phyloP scores from a whole-genome alignment of 1,140 invertebrate species.

The Homarus americanus region DNA sequence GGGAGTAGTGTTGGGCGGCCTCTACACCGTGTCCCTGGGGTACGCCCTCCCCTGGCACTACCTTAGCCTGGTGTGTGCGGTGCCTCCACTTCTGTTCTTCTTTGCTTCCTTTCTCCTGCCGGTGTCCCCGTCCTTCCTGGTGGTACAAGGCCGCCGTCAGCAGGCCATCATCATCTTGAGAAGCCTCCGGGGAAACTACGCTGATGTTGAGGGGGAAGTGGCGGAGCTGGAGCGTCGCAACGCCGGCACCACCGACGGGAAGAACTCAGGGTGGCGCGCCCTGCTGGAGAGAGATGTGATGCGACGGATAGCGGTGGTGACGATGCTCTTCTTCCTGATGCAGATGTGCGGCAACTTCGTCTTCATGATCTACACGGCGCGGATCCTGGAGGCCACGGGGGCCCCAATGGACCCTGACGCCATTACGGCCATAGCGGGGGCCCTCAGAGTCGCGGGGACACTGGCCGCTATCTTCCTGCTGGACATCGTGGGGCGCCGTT shows the following conservation, averaged over 20 bases:
- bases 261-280: conserved; percentile 22
- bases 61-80: conserved; percentile 30
- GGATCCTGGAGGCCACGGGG: conserved; percentile 47
- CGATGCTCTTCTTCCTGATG: conserved; percentile 43
- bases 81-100: conserved; percentile 10
- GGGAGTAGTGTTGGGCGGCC: conserved; percentile 49
- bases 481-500: conserved; percentile 37
- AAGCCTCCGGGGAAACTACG: conserved; percentile 30
- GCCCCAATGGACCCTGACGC: conserved; percentile 57
- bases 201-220: conserved; percentile 47
- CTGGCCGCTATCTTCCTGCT: conserved; percentile 41
- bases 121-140: conserved; percentile 46
- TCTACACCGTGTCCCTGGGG: conserved; percentile 46
- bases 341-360: conserved; percentile 61
- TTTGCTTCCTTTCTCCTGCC: conserved; percentile 21
- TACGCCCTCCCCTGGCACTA: conserved; percentile 47
- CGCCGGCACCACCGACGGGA: background rate
- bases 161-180: conserved; percentile 32
- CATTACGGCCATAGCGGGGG: conserved; percentile 54
- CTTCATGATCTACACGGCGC: conserved; percentile 55
- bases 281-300: conserved; percentile 42
- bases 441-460: conserved; percentile 49
- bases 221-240: conserved; percentile 46
- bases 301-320: conserved; percentile 27
- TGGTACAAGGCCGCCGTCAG: conserved; percentile 20